These are phyloP conservation scores for Pecten maximus DNA, from an alignment of 2,888 invertebrate species.

Conservation along the genomic window DNA sequence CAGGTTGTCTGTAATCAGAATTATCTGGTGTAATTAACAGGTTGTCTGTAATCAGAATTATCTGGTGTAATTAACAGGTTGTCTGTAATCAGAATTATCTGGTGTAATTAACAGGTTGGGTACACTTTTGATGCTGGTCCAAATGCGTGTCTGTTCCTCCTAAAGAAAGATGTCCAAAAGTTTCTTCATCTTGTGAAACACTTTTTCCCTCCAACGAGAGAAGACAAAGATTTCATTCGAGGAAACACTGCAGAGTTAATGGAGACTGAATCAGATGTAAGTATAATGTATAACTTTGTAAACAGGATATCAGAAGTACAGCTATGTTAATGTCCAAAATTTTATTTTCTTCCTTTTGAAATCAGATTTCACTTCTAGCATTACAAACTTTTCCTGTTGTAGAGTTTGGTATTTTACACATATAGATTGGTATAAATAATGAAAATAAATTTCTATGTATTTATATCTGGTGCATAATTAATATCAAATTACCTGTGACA, in stretches of 20 bases:
- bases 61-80: no score
- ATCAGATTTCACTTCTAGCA: no score
- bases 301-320: no score
- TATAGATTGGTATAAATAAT: background rate
- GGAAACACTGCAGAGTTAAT: constrained; percentile 35
- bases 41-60: no score
- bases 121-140: constrained; percentile 99
- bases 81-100: no score
- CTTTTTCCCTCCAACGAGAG: constrained; percentile 87
- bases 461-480: background rate
- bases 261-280: background rate
- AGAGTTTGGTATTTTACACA: background rate
- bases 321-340: no score
- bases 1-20: no score
- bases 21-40: no score
- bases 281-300: background rate
- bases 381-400: background rate
- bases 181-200: constrained; percentile 88
- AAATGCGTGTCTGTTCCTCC: constrained; percentile 94
- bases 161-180: constrained; percentile 89
- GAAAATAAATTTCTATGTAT: background rate
- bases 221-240: constrained; percentile 53
- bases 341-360: no score
- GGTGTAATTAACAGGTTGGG: constrained; percentile 86
- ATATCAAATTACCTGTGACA: no score